Evolutionary conservation across 53 echinoderm and acorn worm genomes (phyloP), one percentile per base, ranked within the genome.

Genomic region (Crossaster papposus): DNA sequence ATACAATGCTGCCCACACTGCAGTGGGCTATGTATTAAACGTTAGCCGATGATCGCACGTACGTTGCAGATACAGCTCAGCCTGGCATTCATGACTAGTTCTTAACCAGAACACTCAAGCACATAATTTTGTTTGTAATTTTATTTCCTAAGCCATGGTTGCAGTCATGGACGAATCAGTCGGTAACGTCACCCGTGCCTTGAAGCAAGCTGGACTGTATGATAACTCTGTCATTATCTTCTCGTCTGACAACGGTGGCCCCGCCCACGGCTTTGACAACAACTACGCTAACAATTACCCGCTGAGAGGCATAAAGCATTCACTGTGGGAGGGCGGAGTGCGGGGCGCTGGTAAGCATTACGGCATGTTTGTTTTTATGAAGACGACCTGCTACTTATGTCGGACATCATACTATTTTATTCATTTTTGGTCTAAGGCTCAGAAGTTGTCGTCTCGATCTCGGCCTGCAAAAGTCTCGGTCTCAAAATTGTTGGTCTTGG

Each of bases 231-330:
- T 96, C 77, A 93, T 96, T 14, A 81, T 96, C 73, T 96, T 96
- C 86, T 91, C 96, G 14, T 93, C 96, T 23, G 96, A 96, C 92
- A 96, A 96, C 54, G 97, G 97, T 2, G 97, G 97, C 22, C 97
- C 97, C 2, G 95, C 95, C 2, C 82, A 91, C 37, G 94, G 94
- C 30, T 96, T 96, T 58, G 95, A 96, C 65, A 77, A 70, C 36
- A 95, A 95, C 89, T 83, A 94, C 77, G 95, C 97, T 87, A 95
- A 90, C 83, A 96, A 96, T 89, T 95, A 80, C 72, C 97, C 97
- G 8, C 88, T 96, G 28, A 81, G 97, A 70, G 97, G 97, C 0
- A 90, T 89, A 24, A 96, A 96, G 72, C 85, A 65, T n/a, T 89
- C 94, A 2, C 78, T 94, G 50, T 96, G 97, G 97, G 97, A 96